phyloP scores from a whole-genome alignment of 2,797 vertebrate species.

The Mycteria americana region DNA sequence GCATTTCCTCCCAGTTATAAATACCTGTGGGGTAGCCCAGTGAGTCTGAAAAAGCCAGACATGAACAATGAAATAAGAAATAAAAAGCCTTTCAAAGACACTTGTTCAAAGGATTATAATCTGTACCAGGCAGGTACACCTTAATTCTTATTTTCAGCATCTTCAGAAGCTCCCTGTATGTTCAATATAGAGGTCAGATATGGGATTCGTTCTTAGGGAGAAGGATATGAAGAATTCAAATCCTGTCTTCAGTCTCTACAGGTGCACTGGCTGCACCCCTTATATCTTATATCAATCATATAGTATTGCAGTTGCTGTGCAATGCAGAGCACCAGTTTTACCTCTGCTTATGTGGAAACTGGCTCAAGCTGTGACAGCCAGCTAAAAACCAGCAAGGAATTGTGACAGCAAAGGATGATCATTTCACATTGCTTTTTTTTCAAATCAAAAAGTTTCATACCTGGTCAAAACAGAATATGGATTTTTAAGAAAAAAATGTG shows the following conservation, averaged over 20 bases:
- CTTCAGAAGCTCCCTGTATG: background rate
- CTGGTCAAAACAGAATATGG: background rate
- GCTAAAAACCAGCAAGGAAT: background rate
- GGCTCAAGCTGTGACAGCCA: background rate
- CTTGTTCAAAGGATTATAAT: background rate
- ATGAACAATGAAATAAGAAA: background rate
- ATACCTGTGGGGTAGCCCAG: background rate
- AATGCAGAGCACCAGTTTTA: background rate
- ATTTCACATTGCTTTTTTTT: background rate
- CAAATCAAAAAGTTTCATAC: background rate
- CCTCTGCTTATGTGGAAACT: background rate
- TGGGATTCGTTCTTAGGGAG: background rate
- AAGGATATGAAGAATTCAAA: background rate
- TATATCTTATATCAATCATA: background rate
- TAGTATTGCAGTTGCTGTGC: background rate
- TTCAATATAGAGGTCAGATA: background rate
- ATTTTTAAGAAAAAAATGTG: background rate
- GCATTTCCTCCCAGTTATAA: background rate
- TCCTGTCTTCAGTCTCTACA: background rate
- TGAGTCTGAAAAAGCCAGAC: background rate
- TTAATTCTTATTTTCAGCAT: background rate
- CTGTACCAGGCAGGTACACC: background rate
- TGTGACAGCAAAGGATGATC: background rate
- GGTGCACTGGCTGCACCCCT: background rate
- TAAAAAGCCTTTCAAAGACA: background rate